Evolutionary conservation across 2,113 vertebrate genomes (phyloP), one percentile per base, ranked within the genome.

Genomic region (Psilopsiagon aurifrons): DNA sequence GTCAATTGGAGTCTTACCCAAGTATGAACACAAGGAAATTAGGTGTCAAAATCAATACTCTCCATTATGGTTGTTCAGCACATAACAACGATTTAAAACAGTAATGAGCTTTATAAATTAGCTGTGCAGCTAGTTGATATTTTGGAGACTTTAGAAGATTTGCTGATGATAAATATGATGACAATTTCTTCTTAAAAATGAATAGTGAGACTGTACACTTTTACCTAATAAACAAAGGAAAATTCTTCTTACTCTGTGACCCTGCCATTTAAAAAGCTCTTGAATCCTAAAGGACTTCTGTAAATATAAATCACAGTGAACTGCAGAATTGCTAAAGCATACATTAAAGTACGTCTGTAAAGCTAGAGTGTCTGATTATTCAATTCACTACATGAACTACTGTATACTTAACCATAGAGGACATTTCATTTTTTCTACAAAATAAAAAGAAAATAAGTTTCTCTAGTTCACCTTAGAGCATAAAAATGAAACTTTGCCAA

Each of bases 211-310:
- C 44, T 87, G 46, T 86, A 60, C 70, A 60, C 59, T 85, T 90
- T 92, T 93, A 57, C 76, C 60, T 88, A 81, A 91, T 66, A 88
- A 93, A 90, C 69, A 80, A 93, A 92, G 83, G 51, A 92, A 79
- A 96, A 83, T 75, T 77, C 66, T 51, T 82, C 60, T 62, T 86
- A 19, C 28, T 85, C 16, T 68, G 7, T 54, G 57, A 67, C 22
- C 35, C n/a, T 79, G 39, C 49, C 22, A 22, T 71, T 91, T 71
- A 31, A 80, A 80, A 77, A 78, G 33, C 27, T n/a, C 64, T 77
- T 67, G 60, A 52, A 77, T 59, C 55, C 39, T 67, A 13, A 86
- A 82, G 46, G 20, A 20, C 20, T 88, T 57, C 60, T 71, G 17
- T 74, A 74, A 93, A 37, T 74, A 78, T 55, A 92, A 96, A 94